Evolutionary conservation across 23 tunicate genomes (phyloP), one percentile per base, ranked within the genome.

Genomic region (Halocynthia aurantium): DNA sequence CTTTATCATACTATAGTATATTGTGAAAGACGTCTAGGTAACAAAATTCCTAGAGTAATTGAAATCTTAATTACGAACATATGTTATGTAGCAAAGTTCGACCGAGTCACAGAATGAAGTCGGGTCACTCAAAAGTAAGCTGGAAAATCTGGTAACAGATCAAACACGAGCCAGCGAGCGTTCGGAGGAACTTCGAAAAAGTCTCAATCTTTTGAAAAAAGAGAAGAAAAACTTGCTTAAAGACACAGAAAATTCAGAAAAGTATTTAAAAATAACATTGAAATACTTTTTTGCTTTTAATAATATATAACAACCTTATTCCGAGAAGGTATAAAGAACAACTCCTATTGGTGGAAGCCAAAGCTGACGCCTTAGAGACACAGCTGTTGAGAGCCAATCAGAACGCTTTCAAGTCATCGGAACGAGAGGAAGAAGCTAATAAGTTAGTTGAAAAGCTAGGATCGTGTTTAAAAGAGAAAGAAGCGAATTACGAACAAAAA

Each of bases 401-500:
- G 18, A 55, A 19, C 22, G 11, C n/a, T 8, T 60, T 57, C 18
- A 69, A 67, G 21, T 53, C 61, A 44, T 15, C 22, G 69, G 71
- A 51, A 0, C 55, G 70, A 10, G 77, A 69, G 0, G 52, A 70
- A 76, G 9, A 66, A 52, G 67, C 52, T 1, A 76, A 53, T 10
- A 50, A 53, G 52, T 52, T 22, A 8, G 63, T 70, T 8, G 67
- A 49, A 5, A 52, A 69, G 62, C 22, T 81, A 51, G 82, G 81
- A 55, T 51, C 52, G 18, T 7, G 67, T 54, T 22, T n/a, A 54
- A 44, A 75, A 49, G 40, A 53, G 61, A 20, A 40, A 52, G 72
- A 85, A 15, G 50, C 84, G 8, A 66, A 72, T 49, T 79, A 91
- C 54, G 84, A 85, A 56, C 87, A 81, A 13, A 85, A 91, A 64